These are phyloP conservation scores for Rambutsinella grinnellia DNA, from an alignment of 2,888 invertebrate genomes.

Conservation along the genomic window DNA sequence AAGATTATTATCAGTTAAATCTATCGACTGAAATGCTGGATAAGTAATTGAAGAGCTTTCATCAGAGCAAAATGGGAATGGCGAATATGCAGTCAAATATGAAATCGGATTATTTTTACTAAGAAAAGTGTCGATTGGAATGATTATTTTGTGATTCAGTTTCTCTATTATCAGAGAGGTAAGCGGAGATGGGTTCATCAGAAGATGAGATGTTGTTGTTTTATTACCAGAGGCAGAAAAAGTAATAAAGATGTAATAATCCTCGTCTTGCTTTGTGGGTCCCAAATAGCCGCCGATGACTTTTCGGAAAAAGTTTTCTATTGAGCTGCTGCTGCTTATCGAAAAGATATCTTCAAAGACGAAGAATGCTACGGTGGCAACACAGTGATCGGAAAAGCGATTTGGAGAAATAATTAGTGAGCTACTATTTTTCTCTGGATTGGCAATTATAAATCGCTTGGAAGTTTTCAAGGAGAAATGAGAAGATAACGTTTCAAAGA, in stretches of 20 bases:
- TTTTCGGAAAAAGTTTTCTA: background rate
- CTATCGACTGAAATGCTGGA: too few relatives aligned
- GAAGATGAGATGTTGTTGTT: too few relatives aligned
- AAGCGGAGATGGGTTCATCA: background rate
- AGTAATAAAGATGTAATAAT: background rate
- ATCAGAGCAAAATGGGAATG: background rate
- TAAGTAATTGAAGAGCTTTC: background rate
- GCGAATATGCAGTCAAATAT: background rate
- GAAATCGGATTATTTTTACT: background rate
- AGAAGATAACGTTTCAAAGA: background rate
- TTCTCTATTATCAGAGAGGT: background rate
- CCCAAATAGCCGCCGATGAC: background rate
- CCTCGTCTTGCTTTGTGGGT: conserved; percentile 2
- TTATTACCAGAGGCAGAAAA: background rate
- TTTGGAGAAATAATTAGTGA: background rate
- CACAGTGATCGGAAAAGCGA: background rate
- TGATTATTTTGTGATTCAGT: background rate
- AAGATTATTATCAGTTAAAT: background rate
- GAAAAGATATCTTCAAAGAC: background rate
- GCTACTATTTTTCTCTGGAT: background rate
- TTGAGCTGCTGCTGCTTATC: background rate
- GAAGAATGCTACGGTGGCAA: background rate
- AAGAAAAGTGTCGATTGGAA: background rate
- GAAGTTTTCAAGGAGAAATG: background rate
- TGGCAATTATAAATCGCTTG: background rate